Evolutionary conservation across 1,140 invertebrate genomes (phyloP), one percentile per base, ranked within the genome.

Genomic region (Lepidurus arcticus): DNA sequence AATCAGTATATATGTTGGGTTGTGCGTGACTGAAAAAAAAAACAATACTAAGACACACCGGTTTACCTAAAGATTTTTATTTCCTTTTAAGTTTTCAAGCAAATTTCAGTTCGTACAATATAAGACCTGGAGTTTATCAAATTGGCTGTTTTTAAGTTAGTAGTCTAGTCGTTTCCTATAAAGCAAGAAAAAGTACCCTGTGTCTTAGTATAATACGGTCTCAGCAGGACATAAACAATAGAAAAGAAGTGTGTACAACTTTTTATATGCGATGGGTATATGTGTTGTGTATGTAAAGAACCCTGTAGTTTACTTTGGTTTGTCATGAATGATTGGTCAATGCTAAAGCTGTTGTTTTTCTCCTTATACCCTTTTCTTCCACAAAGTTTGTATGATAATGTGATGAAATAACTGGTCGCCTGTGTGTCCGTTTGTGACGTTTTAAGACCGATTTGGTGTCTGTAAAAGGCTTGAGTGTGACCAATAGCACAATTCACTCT

Each of bases 381-480:
- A 21, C 13, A 16, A 65, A 16, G 21, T 65, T 65, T 65, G 8
- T 65, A 65, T 65, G 53, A 16, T 65, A 65, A 21, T 21, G 53
- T 65, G 53, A 65, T 65, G 53, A 65, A 65, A 16, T 65, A 65
- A 21, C 53, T 65, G 53, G 53, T 65, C 53, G 53, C 53, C 53
- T 65, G 53, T 65, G 53, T 16, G 21, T 47, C 10, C 45, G 45
- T 47, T 13, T 65, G 9, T 65, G 53, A 13, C 53, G 16, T 13
- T 65, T n/a, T 65, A 21, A n/a, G 53, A 65, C 53, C 16, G 16
- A n/a, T 7, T 16, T 65, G 53, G 53, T 65, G 16, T 65, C 53
- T 65, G 53, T 65, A 65, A n/a, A 65, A 65, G 21, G 53, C n/a
- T 65, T 65, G 53, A 65, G 53, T 65, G 53, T 65, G 53, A 65